phyloP scores from a whole-genome alignment of 2,113 vertebrate species.

The Lophochroa leadbeateri region DNA sequence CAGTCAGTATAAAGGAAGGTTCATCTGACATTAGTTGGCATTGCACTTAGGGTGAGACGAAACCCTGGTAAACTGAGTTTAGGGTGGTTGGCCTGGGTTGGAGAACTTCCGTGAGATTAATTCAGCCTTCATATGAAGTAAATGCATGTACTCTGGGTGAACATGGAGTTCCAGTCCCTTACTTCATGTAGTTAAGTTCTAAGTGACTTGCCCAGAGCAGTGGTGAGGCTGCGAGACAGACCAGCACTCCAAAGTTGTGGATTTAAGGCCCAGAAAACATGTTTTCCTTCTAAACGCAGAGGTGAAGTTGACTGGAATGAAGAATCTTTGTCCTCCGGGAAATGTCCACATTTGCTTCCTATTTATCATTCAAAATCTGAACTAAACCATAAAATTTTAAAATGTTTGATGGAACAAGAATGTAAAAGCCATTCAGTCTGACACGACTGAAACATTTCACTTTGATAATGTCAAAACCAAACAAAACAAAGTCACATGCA shows the following conservation, averaged over 20 bases:
- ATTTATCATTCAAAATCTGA: background rate
- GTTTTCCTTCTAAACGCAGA: background rate
- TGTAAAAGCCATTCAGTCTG: background rate
- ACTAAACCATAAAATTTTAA: background rate
- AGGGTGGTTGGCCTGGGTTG: background rate
- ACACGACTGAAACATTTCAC: background rate
- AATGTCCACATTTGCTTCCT: background rate
- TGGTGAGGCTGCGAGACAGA: background rate
- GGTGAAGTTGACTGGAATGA: background rate
- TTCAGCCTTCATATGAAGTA: background rate
- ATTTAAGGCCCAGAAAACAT: background rate
- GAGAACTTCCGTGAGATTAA: background rate
- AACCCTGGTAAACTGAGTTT: background rate
- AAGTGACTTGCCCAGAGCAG: background rate
- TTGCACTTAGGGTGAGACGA: background rate
- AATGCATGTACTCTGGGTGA: background rate
- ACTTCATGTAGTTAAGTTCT: background rate
- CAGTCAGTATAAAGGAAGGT: background rate
- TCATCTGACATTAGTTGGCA: background rate
- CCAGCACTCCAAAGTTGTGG: background rate
- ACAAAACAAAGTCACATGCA: background rate
- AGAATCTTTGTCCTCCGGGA: background rate
- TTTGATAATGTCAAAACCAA: slow-evolving; percentile 9
- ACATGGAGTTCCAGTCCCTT: background rate
- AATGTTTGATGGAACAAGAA: background rate